Conservation (phyloP, 53 echinoderm and acorn worm genomes). For the Mesocentrotus franciscanus region DNA sequence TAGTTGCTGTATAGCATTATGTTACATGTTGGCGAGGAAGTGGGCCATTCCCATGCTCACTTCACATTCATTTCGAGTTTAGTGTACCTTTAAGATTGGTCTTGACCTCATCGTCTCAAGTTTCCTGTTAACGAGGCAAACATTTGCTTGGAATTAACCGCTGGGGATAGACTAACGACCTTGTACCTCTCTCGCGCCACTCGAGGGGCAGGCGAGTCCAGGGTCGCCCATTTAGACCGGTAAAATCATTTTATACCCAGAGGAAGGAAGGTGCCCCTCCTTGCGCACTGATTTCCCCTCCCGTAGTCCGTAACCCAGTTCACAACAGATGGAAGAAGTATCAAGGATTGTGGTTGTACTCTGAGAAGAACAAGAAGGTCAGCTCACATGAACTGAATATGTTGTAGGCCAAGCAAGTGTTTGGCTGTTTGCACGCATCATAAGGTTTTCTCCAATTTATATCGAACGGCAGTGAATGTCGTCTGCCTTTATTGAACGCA, state of each 20-base stretch:
- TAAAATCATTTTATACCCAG: not conserved
- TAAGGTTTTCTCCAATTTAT: not conserved
- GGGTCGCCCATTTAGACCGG: not conserved
- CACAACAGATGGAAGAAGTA: not conserved
- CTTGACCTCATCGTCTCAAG: not conserved
- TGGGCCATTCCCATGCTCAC: not conserved
- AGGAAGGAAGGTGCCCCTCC: not conserved
- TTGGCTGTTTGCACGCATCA: no score
- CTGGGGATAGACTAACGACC: not conserved
- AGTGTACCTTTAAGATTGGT: not conserved
- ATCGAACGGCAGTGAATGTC: not conserved
- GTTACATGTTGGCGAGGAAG: no score
- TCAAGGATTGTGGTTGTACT: not conserved
- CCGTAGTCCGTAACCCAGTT: not conserved
- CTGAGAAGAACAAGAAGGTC: not conserved
- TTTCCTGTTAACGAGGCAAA: not conserved
- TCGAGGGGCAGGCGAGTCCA: not conserved
- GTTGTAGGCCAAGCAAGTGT: not conserved
- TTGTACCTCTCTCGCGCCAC: not conserved
- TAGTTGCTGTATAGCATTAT: no score
- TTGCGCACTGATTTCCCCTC: not conserved
- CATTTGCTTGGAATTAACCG: not conserved
- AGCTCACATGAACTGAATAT: not conserved
- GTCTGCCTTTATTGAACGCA: not conserved
- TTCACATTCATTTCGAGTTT: not conserved